Base-by-base conservation (phyloP, 1,140 invertebrate species). In the Drosophila mojavensis region DNA sequence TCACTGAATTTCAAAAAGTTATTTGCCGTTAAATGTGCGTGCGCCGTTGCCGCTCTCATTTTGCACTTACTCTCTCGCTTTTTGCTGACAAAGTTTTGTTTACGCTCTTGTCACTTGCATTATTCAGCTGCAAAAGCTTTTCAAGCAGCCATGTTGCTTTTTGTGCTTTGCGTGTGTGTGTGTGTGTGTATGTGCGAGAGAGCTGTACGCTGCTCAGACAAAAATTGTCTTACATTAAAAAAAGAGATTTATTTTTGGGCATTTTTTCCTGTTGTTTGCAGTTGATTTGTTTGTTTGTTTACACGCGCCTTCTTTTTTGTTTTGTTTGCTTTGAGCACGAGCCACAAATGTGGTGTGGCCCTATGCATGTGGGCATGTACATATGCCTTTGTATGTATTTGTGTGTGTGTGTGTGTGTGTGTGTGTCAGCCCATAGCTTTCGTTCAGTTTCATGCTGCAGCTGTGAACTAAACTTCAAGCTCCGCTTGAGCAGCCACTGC, bases 121-220 rank as follows among this genome's bases (percentile, higher is more conserved):
- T 65, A 83, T 88, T 86, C 82, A 88, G 85, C 84, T 79, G 69
- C 36, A 88, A 84, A 88, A 88, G 85, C 85, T 90, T 88, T 84
- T 41, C 11, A 85, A 88, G 84, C 84, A 88, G 84, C 84, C 84
- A 88, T 88, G 43, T 88, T 88, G 84, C 80, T 88, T 88, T 86
- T 82, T 60, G 67, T 51, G 30, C 56, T 47, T 50, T 33, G 26
- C 41, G 10, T 20, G 28, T 54, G 45, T 72, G 51, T 60, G 51
- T 60, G 24, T 53, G 51, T 45, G 64, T 33, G 47, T 36, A 47
- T 45, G 58, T 15, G 39, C 15, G 58, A 59, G 74, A 68, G 78
- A 67, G 28, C 39, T 13, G 39, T 67, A 28, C 71, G 36, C 20
- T 55, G 9, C 67, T 56, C 51, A 41, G 41, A 60, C 39, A 78